Conservation (phyloP, 2,113 vertebrate species). For the Grantiella picta region DNA sequence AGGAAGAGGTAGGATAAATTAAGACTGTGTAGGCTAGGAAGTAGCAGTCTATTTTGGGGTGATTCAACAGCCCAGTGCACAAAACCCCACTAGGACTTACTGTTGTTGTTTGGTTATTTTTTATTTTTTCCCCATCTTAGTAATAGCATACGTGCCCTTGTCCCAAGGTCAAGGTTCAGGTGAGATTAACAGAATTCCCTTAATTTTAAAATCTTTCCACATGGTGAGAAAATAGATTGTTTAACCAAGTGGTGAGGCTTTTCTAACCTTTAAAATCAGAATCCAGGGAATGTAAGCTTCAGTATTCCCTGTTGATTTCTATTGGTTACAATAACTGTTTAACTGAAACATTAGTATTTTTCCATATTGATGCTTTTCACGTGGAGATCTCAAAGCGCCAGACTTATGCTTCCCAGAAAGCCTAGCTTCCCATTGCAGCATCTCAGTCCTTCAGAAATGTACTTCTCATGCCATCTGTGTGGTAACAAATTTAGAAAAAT, state of each 20-base stretch:
- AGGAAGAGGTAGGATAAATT: conserved; percentile 5
- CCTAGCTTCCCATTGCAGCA: background rate
- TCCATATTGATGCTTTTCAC: background rate
- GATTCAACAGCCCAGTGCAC: background rate
- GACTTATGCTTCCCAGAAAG: background rate
- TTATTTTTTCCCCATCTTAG: background rate
- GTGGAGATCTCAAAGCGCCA: background rate
- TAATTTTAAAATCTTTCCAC: background rate
- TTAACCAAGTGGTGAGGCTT: background rate
- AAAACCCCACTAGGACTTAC: background rate
- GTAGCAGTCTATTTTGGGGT: background rate
- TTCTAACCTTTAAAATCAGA: background rate
- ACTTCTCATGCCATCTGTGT: conserved; percentile 27
- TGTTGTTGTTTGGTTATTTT: too few relatives aligned
- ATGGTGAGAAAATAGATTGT: background rate
- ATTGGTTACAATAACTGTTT: background rate
- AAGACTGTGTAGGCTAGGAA: background rate
- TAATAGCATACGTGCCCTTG: background rate
- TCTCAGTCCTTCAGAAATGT: conserved; percentile 9
- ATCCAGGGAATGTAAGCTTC: background rate
- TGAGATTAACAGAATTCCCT: background rate
- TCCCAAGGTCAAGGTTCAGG: background rate
- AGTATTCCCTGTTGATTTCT: background rate
- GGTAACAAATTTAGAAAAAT: conserved; percentile 40
- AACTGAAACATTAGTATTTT: background rate